phyloP scores from a whole-genome alignment of 2,113 vertebrate species.

The Istiophorus platypterus region DNA sequence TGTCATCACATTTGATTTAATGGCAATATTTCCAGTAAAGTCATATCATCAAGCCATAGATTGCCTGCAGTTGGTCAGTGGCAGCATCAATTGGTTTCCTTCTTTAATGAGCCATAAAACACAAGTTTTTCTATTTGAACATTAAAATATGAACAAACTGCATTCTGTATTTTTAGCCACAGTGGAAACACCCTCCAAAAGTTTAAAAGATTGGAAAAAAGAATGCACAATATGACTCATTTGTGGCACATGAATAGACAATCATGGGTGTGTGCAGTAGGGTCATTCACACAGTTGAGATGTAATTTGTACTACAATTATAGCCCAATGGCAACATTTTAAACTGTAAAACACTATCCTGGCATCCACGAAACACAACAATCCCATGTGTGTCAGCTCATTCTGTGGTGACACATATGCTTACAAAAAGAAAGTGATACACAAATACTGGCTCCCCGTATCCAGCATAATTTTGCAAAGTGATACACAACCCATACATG shows the following conservation, averaged over 20 bases:
- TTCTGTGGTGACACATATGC: slow-evolving; percentile 1
- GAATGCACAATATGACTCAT: background rate
- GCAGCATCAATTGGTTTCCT: background rate
- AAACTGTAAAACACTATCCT: slow-evolving; percentile 10
- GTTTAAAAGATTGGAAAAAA: background rate
- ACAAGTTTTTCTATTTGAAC: background rate
- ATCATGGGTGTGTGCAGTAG: slow-evolving; percentile 1
- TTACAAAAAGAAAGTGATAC: slow-evolving; percentile 32
- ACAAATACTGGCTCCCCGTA: background rate
- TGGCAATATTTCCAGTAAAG: background rate
- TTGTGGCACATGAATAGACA: slow-evolving; percentile 3
- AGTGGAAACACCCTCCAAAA: background rate
- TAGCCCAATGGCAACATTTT: background rate
- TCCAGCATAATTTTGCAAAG: slow-evolving; percentile 44
- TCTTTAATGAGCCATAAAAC: background rate
- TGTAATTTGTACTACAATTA: slow-evolving; percentile 6
- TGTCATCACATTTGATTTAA: slow-evolving; percentile 5
- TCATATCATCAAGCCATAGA: background rate
- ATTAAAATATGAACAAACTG: background rate
- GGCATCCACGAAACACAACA: slow-evolving; percentile 22
- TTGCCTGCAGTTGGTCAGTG: background rate
- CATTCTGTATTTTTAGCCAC: background rate
- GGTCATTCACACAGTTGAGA: background rate
- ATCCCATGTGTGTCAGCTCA: slow-evolving; percentile 18
- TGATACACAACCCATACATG: slow-evolving; percentile 50